Conservation (phyloP, 1,140 invertebrate genomes). For the Listronotus bonariensis region DNA sequence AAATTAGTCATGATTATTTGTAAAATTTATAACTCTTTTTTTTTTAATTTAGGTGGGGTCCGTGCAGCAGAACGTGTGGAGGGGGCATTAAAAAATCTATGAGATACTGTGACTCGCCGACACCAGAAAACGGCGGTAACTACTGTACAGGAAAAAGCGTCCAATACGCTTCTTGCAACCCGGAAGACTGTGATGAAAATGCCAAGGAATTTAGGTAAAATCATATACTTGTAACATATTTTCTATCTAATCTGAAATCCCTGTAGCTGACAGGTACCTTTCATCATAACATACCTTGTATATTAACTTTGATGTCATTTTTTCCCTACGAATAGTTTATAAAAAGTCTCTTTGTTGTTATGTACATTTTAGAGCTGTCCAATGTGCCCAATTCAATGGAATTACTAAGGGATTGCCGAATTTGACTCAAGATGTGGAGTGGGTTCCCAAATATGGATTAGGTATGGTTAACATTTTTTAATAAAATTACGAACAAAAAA, state of each 20-base stretch:
- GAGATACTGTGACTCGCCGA: conserved; percentile 78
- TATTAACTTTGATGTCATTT: neutral
- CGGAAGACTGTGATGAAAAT: conserved; percentile 69
- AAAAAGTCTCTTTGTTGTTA: conserved; percentile 31
- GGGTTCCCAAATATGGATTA: conserved; percentile 86
- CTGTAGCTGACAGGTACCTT: too few species aligned
- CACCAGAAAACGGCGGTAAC: conserved; percentile 70
- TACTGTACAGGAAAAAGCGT: conserved; percentile 82
- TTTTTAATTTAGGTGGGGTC: conserved; percentile 61
- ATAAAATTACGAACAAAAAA: too few species aligned
- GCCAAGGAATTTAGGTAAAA: conserved; percentile 63
- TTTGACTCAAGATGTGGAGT: conserved; percentile 70
- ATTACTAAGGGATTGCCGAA: conserved; percentile 71
- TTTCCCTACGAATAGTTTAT: conserved; percentile 3
- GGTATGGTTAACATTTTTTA: conserved; percentile 49
- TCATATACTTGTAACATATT: too few species aligned
- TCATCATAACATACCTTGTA: too few species aligned
- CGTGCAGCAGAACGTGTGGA: conserved; percentile 83
- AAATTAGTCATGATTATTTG: too few species aligned
- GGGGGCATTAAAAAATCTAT: conserved; percentile 82
- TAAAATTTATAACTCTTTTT: neutral
- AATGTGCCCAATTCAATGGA: conserved; percentile 79
- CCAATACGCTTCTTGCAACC: conserved; percentile 74
- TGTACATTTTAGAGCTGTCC: conserved; percentile 64
- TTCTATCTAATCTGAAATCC: too few species aligned